These are phyloP conservation scores for Cephalopholis sonnerati DNA, from an alignment of 2,113 vertebrate genomes.

Conservation along the genomic window DNA sequence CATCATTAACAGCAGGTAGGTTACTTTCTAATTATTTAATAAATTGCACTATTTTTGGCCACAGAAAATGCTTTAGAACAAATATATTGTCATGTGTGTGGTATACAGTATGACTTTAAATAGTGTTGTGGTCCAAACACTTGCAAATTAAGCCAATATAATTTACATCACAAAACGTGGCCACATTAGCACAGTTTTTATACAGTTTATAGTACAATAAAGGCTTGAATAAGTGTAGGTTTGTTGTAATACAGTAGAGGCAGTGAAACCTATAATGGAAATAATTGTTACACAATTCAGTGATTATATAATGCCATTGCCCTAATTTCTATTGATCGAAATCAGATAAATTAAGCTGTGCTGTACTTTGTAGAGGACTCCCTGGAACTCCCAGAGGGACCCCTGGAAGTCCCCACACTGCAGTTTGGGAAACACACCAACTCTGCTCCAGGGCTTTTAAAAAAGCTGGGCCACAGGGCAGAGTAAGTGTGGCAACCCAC, in stretches of 20 bases:
- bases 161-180: not conserved
- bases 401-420: constrained; percentile 26
- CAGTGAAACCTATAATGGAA: constrained; percentile 17
- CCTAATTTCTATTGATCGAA: constrained; percentile 43
- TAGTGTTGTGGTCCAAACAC: not conserved
- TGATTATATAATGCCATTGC: constrained; percentile 41
- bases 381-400: constrained; percentile 30
- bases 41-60: not conserved
- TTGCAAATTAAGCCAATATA: not conserved
- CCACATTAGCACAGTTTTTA: not conserved
- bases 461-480: not conserved
- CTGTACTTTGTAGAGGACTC: constrained; percentile 40
- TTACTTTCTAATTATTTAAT: not conserved
- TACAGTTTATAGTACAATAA: not conserved
- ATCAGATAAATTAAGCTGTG: constrained; percentile 33
- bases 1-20: not conserved
- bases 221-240: not conserved
- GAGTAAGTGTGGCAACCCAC: not conserved
- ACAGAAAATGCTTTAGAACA: not conserved
- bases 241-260: not conserved
- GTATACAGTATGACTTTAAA: not conserved
- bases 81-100: not conserved
- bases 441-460: constrained; percentile 4
- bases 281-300: constrained; percentile 47
- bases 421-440: constrained; percentile 5